Percentiles rank a stretch among this genome's conserved stretches.
phyloP scores from a whole-genome alignment of 2,797 vertebrate species.

The Anolis apletophallus region DNA sequence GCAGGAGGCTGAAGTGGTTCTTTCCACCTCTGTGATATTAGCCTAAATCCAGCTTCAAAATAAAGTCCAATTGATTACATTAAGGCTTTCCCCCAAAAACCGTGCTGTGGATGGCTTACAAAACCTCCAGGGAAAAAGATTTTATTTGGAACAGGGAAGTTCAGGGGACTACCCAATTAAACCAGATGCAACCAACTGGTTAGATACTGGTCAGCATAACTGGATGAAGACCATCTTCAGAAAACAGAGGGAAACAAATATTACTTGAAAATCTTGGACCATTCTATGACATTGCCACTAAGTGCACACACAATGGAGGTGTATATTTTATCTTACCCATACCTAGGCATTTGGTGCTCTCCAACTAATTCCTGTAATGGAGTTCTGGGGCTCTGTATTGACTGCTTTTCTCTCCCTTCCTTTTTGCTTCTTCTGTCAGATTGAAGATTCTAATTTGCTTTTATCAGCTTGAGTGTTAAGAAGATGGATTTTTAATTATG shows the following conservation, averaged over 20 bases:
- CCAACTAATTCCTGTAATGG: constrained; percentile 14
- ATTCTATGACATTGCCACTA: background rate
- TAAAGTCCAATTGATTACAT: too few relatives aligned
- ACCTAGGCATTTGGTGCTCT: background rate
- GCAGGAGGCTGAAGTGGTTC: background rate
- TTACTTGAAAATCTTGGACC: background rate
- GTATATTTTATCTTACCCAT: background rate
- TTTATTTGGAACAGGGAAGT: background rate
- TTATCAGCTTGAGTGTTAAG: constrained; percentile 28
- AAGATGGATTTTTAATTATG: constrained; percentile 37
- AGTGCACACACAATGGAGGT: background rate
- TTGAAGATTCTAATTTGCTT: constrained; percentile 5
- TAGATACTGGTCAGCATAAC: background rate
- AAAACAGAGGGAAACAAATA: background rate
- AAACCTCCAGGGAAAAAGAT: background rate
- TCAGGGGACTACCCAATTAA: too few relatives aligned
- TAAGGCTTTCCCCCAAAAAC: too few relatives aligned
- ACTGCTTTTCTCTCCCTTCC: background rate
- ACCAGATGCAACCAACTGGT: background rate
- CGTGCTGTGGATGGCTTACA: too few relatives aligned
- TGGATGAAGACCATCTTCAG: background rate
- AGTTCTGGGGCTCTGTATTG: background rate
- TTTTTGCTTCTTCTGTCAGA: background rate
- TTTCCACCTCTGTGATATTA: background rate
- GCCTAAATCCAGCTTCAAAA: too few relatives aligned